Conservation (phyloP, 2,888 invertebrate species). For the Netelia inedita region DNA sequence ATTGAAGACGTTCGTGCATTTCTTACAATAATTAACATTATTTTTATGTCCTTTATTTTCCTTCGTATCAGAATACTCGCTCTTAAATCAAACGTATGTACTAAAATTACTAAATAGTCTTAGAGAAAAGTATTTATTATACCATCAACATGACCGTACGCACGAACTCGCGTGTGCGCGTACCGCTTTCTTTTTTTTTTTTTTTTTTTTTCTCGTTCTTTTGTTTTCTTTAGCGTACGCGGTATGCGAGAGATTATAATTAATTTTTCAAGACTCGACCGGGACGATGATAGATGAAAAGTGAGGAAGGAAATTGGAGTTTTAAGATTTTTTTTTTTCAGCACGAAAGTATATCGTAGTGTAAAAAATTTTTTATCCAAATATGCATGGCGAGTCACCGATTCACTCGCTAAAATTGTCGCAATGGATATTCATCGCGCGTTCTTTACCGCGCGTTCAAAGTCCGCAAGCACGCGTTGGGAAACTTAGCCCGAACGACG, state of each 20-base stretch:
- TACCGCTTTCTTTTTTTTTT: slow-evolving; percentile 12
- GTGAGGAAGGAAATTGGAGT: slow-evolving; percentile 6
- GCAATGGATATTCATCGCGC: background rate
- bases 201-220: slow-evolving; percentile 9
- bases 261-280: slow-evolving; percentile 18
- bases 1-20: background rate
- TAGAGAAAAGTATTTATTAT: slow-evolving; percentile 64
- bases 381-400: slow-evolving; percentile 15
- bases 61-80: slow-evolving; percentile 40
- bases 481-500: slow-evolving; percentile 30
- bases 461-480: background rate
- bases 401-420: background rate
- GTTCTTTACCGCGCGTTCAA: background rate
- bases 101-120: slow-evolving; percentile 65
- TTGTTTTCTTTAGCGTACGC: background rate
- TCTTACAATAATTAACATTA: slow-evolving; percentile 55
- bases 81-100: slow-evolving; percentile 43
- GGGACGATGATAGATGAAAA: background rate
- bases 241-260: background rate
- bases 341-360: background rate
- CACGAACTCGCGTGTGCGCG: slow-evolving; percentile 46
- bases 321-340: background rate
- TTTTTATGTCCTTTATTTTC: slow-evolving; percentile 5
- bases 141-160: slow-evolving; percentile 68
- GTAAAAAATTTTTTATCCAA: background rate